A percentile compares a stretch with the other conserved stretches of the same genome.
phyloP scores from a whole-genome alignment of 2,113 vertebrate species.

The Sceloporus tristichus region DNA sequence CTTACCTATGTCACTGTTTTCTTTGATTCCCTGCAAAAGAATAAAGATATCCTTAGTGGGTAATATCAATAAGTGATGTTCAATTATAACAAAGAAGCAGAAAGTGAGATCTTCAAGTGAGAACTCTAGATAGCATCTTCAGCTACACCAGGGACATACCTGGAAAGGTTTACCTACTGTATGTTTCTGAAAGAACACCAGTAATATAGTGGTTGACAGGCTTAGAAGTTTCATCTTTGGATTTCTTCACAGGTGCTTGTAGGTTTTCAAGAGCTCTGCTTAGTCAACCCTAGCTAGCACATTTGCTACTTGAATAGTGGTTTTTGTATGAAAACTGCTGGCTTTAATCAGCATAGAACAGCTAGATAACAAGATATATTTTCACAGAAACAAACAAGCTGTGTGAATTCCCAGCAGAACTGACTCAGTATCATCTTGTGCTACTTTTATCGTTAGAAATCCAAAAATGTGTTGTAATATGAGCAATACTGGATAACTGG shows the following conservation, averaged over 20 bases:
- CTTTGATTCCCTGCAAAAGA: constrained; percentile 52
- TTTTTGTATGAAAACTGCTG: constrained; percentile 62
- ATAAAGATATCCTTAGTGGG: constrained; percentile 33
- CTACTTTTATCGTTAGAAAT: constrained; percentile 70
- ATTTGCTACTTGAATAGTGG: constrained; percentile 31
- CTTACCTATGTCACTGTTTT: constrained; percentile 65
- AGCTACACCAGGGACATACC: constrained; percentile 60
- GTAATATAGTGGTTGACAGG: constrained; percentile 51
- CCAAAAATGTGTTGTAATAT: constrained; percentile 70
- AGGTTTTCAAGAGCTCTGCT: constrained; percentile 43
- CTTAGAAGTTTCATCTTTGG: constrained; percentile 61
- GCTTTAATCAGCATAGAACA: constrained; percentile 59
- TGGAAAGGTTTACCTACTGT: constrained; percentile 63
- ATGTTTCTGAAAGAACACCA: constrained; percentile 55
- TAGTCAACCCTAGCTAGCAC: constrained; percentile 47
- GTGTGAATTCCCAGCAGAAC: constrained; percentile 68
- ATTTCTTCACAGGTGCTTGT: constrained; percentile 33
- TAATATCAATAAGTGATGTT: background rate
- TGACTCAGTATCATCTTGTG: constrained; percentile 64
- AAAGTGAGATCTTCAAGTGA: constrained; percentile 37
- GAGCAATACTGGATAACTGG: constrained; percentile 64
- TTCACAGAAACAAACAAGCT: constrained; percentile 71
- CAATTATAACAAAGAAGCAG: constrained; percentile 30
- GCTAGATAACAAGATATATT: constrained; percentile 64
- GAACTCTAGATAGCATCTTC: constrained; percentile 41